Percentiles rank a stretch among this genome's conserved stretches.
phyloP scores from a whole-genome alignment of 2,113 vertebrate genomes.

The Eubucco bourcierii region DNA sequence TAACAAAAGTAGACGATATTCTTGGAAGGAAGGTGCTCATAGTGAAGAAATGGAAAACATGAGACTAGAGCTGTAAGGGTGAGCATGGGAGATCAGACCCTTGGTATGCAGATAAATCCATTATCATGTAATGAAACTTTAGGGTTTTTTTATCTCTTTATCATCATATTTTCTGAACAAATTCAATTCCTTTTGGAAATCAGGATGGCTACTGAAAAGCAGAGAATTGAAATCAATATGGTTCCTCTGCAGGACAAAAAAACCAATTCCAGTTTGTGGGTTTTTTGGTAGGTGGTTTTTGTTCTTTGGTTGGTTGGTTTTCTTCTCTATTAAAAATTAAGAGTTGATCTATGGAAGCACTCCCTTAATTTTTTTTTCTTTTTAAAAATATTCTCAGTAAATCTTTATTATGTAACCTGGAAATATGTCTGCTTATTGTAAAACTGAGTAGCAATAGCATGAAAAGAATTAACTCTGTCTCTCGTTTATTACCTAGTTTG shows the following conservation, averaged over 20 bases:
- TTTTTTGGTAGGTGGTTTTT: not conserved
- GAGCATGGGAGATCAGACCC: not conserved
- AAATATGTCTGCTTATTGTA: not conserved
- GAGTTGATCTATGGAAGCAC: not conserved
- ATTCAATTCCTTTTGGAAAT: not conserved
- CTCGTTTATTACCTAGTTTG: not conserved
- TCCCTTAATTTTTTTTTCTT: not conserved
- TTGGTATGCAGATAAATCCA: not conserved
- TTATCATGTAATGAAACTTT: not conserved
- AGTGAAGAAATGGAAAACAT: not conserved
- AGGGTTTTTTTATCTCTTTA: not conserved
- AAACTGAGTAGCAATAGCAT: not conserved
- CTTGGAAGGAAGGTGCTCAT: not conserved
- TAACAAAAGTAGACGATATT: not conserved
- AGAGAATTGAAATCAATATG: not conserved
- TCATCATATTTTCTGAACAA: not conserved
- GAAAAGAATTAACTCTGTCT: not conserved
- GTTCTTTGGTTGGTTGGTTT: no score
- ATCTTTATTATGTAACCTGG: not conserved
- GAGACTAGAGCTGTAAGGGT: not conserved
- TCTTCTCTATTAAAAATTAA: not conserved
- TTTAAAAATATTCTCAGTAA: not conserved
- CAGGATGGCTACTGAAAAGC: not conserved
- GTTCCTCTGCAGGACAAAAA: not conserved
- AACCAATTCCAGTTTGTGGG: not conserved